phyloP scores from a whole-genome alignment of 2,797 vertebrate species.

The Anisognathus igniventris region DNA sequence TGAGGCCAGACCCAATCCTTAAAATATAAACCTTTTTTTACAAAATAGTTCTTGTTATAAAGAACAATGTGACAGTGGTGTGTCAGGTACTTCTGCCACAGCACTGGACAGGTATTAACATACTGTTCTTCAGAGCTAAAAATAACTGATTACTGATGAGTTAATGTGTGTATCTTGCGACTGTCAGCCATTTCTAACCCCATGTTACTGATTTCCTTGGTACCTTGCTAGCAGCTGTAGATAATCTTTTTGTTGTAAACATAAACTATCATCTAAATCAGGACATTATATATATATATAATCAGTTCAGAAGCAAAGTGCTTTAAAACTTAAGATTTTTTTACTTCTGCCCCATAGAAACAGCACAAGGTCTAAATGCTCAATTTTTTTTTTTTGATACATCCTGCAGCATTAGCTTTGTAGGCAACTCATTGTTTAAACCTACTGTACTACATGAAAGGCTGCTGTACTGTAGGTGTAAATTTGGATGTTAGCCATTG shows the following conservation, averaged over 20 bases:
- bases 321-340: slow-evolving; percentile 66
- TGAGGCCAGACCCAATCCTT: slow-evolving; percentile 26
- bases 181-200: slow-evolving; percentile 70
- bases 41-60: slow-evolving; percentile 63
- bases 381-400: slow-evolving; percentile 46
- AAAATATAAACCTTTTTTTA: slow-evolving; percentile 44
- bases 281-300: slow-evolving; percentile 32
- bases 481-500: slow-evolving; percentile 76
- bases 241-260: slow-evolving; percentile 70
- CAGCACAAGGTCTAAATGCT: slow-evolving; percentile 54
- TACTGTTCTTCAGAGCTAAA: slow-evolving; percentile 68
- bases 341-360: slow-evolving; percentile 61
- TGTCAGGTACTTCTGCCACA: slow-evolving; percentile 66
- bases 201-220: slow-evolving; percentile 64
- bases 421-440: slow-evolving; percentile 65
- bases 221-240: slow-evolving; percentile 76
- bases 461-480: slow-evolving; percentile 62
- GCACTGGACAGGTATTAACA: slow-evolving; percentile 43
- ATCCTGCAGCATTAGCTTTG: slow-evolving; percentile 57
- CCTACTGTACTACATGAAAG: slow-evolving; percentile 68
- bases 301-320: slow-evolving; percentile 73
- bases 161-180: slow-evolving; percentile 58
- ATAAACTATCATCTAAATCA: slow-evolving; percentile 71
- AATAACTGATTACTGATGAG: slow-evolving; percentile 62
- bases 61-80: slow-evolving; percentile 60